phyloP scores from a whole-genome alignment of 2,888 invertebrate species.

The Megaustenia siamemsis region DNA sequence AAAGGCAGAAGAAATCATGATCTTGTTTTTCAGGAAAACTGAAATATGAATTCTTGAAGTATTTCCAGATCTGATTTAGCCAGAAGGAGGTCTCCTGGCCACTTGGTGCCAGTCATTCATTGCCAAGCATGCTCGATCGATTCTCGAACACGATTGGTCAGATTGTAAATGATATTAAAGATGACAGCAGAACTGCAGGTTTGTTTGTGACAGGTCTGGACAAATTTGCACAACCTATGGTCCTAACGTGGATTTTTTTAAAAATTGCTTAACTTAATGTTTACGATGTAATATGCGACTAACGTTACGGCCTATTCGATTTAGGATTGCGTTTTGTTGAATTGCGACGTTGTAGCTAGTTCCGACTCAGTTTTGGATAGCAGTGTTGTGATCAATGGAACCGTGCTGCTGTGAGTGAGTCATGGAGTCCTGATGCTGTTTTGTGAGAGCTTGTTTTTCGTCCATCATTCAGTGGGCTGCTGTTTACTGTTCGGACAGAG shows the following conservation, averaged over 20 bases:
- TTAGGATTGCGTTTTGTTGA: too few relatives aligned
- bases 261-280: too few relatives aligned
- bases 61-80: background rate
- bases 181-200: background rate
- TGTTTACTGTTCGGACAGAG: too few relatives aligned
- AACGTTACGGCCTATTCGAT: too few relatives aligned
- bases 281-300: too few relatives aligned
- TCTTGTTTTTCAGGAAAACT: too few relatives aligned
- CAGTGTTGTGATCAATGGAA: background rate
- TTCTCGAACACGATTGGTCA: conserved; percentile 15
- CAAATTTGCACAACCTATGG: too few relatives aligned
- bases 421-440: background rate
- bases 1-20: too few relatives aligned
- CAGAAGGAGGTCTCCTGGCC: conserved; percentile 9
- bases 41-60: background rate
- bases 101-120: background rate
- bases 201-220: too few relatives aligned
- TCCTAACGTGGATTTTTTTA: too few relatives aligned
- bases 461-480: too few relatives aligned
- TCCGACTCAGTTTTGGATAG: background rate
- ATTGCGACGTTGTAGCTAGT: background rate
- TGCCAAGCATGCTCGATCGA: background rate
- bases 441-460: too few relatives aligned
- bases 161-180: background rate
- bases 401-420: background rate